Evolutionary conservation across 1,140 invertebrate species (phyloP), one percentile per base, ranked within the genome.

Genomic region (Brevipalpus yothersi): DNA sequence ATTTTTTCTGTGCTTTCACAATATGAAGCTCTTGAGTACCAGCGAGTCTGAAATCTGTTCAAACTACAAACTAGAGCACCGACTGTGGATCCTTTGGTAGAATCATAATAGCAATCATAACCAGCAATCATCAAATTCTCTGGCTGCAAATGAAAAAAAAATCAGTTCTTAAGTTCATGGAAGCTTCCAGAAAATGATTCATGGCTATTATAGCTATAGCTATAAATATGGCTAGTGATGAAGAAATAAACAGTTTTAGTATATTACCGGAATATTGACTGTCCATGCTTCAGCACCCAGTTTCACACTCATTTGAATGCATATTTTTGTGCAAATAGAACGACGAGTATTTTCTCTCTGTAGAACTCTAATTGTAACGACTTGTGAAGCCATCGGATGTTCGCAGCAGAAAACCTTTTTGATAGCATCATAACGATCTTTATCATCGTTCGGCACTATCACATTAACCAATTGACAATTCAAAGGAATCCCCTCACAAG

Each of bases 371-470:
- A 67, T 66, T 0, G 81, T 69, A 1, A 89, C 74, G 13, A 89
- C 81, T 73, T 93, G 88, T 56, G 71, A 72, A 10, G 73, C 67
- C 21, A 73, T 68, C 58, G 54, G 58, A 39, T 60, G 63, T 41
- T 92, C 86, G 0, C 86, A 75, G 58, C 78, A 83, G 60, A 82
- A 83, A 49, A 86, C 80, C 65, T 86, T 86, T 66, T 94, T 93
- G 2, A 93, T 82, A 0, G 82, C 80, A 40, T 77, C 73, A 43
- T 58, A 58, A 2, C 56, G 40, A 68, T 91, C 86, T 11, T 75
- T 67, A 53, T 79, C 76, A 60, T 80, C 80, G 40, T 80, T 81
- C 0, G 78, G 75, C 1, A 86, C 75, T 0, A 87, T 66, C 54
- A 78, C 79, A 40, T 84, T 67, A 10, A 86, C 75, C 4, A 60